These are phyloP conservation scores for Garra rufa DNA, from an alignment of 2,113 vertebrate genomes.

Conservation along the genomic window DNA sequence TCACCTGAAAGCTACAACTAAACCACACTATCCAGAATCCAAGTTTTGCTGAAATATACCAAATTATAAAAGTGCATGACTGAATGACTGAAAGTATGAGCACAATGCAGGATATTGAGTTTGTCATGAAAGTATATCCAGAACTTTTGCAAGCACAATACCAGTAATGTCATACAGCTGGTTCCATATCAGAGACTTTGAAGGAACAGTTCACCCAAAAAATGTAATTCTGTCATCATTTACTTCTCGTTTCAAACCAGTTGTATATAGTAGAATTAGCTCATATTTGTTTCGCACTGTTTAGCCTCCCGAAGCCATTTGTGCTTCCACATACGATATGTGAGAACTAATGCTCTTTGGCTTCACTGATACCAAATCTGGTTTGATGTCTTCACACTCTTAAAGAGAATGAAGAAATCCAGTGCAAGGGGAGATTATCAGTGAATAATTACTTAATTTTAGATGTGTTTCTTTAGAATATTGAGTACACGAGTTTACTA, in stretches of 20 bases:
- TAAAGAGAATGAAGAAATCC: background rate
- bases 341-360: background rate
- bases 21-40: background rate
- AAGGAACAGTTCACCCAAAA: background rate
- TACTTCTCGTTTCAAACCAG: background rate
- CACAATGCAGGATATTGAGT: background rate
- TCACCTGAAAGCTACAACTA: constrained; percentile 7
- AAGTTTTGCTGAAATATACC: constrained; percentile 2
- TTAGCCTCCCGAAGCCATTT: background rate
- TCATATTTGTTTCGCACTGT: background rate
- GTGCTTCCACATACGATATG: background rate
- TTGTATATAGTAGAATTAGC: background rate
- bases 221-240: background rate
- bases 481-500: background rate
- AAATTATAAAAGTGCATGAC: constrained; percentile 20
- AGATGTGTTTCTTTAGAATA: background rate
- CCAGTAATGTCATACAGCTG: constrained; percentile 33
- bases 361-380: background rate
- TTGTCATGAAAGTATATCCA: background rate
- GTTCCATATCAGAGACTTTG: background rate
- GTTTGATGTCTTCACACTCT: background rate
- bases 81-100: constrained; percentile 25
- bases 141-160: background rate
- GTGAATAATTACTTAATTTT: background rate
- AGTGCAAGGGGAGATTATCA: background rate